phyloP scores from a whole-genome alignment of 2,113 vertebrate genomes.

The Malurus alboscapulatus region DNA sequence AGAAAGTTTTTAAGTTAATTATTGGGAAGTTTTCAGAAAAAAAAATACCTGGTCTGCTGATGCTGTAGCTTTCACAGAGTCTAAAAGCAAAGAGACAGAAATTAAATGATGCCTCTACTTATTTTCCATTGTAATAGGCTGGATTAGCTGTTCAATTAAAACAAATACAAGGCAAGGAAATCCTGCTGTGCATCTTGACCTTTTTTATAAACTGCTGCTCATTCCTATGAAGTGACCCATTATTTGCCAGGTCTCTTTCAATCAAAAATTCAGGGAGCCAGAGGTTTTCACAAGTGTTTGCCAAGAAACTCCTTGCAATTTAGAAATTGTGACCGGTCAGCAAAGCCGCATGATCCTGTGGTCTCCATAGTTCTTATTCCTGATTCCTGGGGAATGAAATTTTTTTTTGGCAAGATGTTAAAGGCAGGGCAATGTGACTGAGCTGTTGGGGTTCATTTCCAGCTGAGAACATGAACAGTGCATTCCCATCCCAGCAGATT shows the following conservation, averaged over 20 bases:
- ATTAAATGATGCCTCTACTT: background rate
- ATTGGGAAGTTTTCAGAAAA: background rate
- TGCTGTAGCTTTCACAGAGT: background rate
- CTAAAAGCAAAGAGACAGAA: background rate
- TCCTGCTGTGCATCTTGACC: background rate
- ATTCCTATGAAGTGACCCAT: background rate
- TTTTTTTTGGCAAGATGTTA: background rate
- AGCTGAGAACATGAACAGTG: background rate
- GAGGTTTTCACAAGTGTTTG: background rate
- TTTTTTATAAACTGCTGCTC: background rate
- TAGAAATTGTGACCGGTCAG: background rate
- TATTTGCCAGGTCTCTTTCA: background rate
- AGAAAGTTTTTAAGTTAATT: background rate
- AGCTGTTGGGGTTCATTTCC: background rate
- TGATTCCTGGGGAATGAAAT: background rate
- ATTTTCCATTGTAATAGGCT: background rate
- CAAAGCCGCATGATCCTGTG: background rate
- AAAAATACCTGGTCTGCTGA: background rate
- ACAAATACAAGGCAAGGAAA: background rate
- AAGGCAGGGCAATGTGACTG: background rate
- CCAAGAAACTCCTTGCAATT: background rate
- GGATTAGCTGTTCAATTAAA: constrained; percentile 32
- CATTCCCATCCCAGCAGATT: background rate
- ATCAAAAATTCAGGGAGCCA: background rate
- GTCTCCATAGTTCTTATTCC: background rate